Evolutionary conservation across 2,888 invertebrate genomes (phyloP).

Genomic region (Ypsolopha sequella): DNA sequence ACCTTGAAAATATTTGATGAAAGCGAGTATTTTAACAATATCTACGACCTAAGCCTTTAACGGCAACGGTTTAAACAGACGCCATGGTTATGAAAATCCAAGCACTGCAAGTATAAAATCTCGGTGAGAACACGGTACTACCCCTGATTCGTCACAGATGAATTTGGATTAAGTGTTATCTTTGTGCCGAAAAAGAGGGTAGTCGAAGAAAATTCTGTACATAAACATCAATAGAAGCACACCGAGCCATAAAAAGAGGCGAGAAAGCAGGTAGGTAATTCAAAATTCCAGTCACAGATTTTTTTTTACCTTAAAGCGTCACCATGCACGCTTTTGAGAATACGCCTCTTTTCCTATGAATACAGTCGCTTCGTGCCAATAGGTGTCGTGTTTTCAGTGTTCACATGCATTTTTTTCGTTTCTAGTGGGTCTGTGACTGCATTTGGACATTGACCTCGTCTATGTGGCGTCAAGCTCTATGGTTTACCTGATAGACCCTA

Average conservation of each 20-base stretch:
- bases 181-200: conserved; percentile 5
- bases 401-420: conserved; percentile 11
- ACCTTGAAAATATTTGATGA: too few species aligned
- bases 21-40: too few species aligned
- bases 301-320: not conserved
- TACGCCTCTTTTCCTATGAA: conserved; percentile 28
- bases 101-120: not conserved
- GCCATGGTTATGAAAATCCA: too few species aligned
- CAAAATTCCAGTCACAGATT: conserved; percentile 63
- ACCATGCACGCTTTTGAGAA: not conserved
- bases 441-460: conserved; percentile 35
- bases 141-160: not conserved
- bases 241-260: conserved; percentile 63
- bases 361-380: conserved; percentile 31
- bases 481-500: conserved; percentile 5
- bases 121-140: not conserved
- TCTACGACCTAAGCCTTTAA: too few species aligned
- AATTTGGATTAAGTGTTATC: not conserved
- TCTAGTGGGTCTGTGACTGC: conserved; percentile 47
- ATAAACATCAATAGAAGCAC: conserved; percentile 55
- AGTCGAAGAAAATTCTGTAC: conserved; percentile 5
- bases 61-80: too few species aligned
- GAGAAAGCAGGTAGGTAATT: conserved; percentile 55
- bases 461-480: conserved; percentile 42
- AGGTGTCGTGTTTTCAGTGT: conserved; percentile 20